Evolutionary conservation across 2,113 vertebrate genomes (phyloP).

Genomic region (Catharus fuscescens): DNA sequence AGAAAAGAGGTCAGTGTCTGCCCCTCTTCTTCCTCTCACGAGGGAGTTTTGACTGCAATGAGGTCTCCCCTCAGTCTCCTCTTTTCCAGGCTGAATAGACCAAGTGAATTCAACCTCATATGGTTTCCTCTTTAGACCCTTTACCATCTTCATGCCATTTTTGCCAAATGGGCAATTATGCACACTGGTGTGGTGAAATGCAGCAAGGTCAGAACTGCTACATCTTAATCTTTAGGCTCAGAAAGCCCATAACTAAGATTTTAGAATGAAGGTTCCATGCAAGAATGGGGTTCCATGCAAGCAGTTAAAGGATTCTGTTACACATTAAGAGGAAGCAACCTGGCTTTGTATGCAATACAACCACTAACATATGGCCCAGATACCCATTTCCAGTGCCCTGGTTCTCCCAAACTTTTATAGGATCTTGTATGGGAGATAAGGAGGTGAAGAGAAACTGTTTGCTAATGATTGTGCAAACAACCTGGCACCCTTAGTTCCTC

Average conservation of each 20-base stretch:
- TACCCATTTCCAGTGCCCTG: background rate
- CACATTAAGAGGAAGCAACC: background rate
- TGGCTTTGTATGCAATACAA: background rate
- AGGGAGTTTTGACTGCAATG: background rate
- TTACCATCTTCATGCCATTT: background rate
- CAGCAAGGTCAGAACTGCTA: background rate
- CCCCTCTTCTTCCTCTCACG: fast-evolving
- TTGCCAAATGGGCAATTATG: background rate
- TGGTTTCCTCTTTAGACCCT: background rate
- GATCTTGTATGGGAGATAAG: background rate
- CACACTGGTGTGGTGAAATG: background rate
- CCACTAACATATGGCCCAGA: fast-evolving
- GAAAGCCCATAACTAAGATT: background rate
- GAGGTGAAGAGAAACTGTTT: background rate
- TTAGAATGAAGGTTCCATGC: background rate
- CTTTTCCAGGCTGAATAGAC: background rate
- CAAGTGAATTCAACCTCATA: fast-evolving
- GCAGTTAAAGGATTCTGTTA: background rate
- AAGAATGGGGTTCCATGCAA: fast-evolving
- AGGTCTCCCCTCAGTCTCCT: background rate
- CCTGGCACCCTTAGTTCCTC: background rate
- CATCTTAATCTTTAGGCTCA: background rate
- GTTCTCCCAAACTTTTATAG: background rate
- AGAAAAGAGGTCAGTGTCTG: background rate
- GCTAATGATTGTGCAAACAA: background rate